Conservation (phyloP, 2,797 vertebrate genomes). For the Poeciliopsis turneri region DNA sequence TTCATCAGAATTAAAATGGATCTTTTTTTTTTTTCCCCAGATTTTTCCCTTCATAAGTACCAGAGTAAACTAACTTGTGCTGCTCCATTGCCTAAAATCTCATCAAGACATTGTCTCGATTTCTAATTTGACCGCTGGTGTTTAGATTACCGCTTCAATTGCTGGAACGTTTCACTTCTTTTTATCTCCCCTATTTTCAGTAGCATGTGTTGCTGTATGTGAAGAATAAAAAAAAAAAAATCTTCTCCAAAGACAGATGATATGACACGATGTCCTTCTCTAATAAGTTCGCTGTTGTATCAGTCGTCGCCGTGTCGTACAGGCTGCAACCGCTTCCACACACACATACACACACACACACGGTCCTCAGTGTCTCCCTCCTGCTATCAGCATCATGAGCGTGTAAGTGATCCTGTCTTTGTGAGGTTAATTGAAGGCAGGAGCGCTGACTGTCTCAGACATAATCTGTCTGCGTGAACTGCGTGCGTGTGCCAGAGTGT, state of each 20-base stretch:
- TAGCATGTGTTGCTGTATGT: neutral
- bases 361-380: constrained; percentile 31
- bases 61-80: neutral
- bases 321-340: constrained; percentile 12
- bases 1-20: neutral
- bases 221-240: neutral
- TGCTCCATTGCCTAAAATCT: neutral
- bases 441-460: constrained; percentile 74
- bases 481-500: constrained; percentile 25
- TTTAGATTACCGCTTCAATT: neutral
- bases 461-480: constrained; percentile 70
- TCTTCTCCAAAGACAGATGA: constrained; percentile 18
- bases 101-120: neutral
- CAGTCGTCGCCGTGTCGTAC: neutral
- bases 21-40: neutral
- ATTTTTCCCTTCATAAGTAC: no score
- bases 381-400: constrained; percentile 61
- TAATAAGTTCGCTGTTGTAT: constrained; percentile 24
- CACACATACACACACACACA: neutral
- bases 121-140: neutral
- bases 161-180: neutral
- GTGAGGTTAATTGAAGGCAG: constrained; percentile 81
- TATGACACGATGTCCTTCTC: constrained; percentile 28
- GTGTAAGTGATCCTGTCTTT: constrained; percentile 76
- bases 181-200: neutral